Percentiles rank a stretch among this genome's conserved stretches.
These are phyloP conservation scores for Nyctalus aviator DNA, from an alignment of 2,797 vertebrate genomes.

Conservation along the genomic window DNA sequence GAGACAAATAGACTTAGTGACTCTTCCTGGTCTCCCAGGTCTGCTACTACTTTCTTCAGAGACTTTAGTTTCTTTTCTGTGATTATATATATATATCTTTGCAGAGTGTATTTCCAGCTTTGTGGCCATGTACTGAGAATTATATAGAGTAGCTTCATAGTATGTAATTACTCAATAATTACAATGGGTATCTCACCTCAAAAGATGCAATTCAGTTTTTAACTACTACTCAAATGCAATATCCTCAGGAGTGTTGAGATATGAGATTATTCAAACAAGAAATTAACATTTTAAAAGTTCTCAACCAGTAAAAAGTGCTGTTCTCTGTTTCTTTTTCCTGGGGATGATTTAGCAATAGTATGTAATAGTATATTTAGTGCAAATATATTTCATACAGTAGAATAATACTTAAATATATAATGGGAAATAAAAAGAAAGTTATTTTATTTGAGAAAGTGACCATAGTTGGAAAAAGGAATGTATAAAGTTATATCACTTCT, in stretches of 20 bases:
- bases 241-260: constrained; percentile 24
- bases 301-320: constrained; percentile 31
- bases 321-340: constrained; percentile 21
- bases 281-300: constrained; percentile 61
- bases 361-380: neutral
- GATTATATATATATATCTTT: neutral
- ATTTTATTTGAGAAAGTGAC: constrained; percentile 24
- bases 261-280: constrained; percentile 60
- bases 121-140: constrained; percentile 42
- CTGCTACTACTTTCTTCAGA: neutral
- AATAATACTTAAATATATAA: neutral
- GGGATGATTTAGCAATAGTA: neutral
- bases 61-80: constrained; percentile 1
- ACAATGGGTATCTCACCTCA: constrained; percentile 52
- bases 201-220: constrained; percentile 56
- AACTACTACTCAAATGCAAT: constrained; percentile 12
- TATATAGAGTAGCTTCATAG: neutral
- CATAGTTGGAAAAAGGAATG: constrained; percentile 1
- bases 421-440: neutral
- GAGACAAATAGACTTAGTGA: neutral
- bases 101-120: constrained; percentile 2
- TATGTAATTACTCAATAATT: constrained; percentile 44
- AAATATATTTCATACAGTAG: neutral
- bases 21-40: neutral
- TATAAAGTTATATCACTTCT: neutral